These are phyloP conservation scores for Sternotherus odoratus DNA, from an alignment of 2,797 vertebrate genomes.

Conservation along the genomic window DNA sequence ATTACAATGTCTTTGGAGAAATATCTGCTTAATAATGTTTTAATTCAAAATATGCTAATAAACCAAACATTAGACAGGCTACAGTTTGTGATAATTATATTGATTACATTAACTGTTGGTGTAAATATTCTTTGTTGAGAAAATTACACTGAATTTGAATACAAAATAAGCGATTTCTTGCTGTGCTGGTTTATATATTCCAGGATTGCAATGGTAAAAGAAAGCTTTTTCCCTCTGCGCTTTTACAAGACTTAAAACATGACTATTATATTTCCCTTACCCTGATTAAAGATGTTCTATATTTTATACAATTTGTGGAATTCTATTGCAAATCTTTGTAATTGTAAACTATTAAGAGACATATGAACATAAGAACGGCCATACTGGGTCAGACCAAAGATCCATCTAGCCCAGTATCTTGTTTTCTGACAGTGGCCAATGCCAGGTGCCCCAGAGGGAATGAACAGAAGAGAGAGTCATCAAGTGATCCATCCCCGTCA, in stretches of 20 bases:
- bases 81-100: slow-evolving; percentile 55
- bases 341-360: not conserved
- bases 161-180: slow-evolving; percentile 59
- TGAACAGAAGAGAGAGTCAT: no score
- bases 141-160: slow-evolving; percentile 46
- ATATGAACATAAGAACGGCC: no score
- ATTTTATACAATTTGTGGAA: slow-evolving; percentile 6
- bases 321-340: not conserved
- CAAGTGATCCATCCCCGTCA: no score
- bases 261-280: not conserved
- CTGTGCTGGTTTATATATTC: slow-evolving; percentile 46
- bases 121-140: slow-evolving; percentile 56
- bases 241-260: slow-evolving; percentile 17
- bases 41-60: slow-evolving; percentile 69
- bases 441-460: no score
- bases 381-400: no score
- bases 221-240: slow-evolving; percentile 17
- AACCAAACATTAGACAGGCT: slow-evolving; percentile 51
- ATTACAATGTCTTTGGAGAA: slow-evolving; percentile 66
- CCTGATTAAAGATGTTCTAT: not conserved
- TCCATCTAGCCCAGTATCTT: no score
- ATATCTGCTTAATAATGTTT: slow-evolving; percentile 57
- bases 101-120: slow-evolving; percentile 57
- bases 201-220: slow-evolving; percentile 15
- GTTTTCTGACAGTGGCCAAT: no score